These are phyloP conservation scores for Desmophyllum pertusum DNA, from an alignment of 92 coral and sea anemone genomes.

Conservation along the genomic window DNA sequence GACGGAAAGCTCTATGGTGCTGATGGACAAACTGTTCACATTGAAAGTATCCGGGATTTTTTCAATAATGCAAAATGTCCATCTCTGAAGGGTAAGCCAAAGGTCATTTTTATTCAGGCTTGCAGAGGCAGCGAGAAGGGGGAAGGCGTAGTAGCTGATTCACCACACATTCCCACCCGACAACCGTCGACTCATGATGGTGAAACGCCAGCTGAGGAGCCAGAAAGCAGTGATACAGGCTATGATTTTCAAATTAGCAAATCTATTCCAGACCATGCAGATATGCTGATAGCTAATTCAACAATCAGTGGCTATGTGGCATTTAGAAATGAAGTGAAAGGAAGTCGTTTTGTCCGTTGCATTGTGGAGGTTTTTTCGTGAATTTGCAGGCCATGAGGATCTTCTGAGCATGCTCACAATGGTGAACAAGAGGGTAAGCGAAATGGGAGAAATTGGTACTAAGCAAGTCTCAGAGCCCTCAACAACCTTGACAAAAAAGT, in stretches of 20 bases:
- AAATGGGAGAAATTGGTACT: slow-evolving; percentile 44
- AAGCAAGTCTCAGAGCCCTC: slow-evolving; percentile 82
- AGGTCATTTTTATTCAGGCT: slow-evolving; percentile 84
- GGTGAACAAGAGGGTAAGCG: slow-evolving; percentile 58
- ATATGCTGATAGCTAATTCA: slow-evolving; percentile 77
- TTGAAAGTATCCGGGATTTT: slow-evolving; percentile 24
- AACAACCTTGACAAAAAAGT: slow-evolving; percentile 73
- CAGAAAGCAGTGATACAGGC: neutral
- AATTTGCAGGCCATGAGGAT: slow-evolving; percentile 71
- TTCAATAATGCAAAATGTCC: slow-evolving; percentile 61
- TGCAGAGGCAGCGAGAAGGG: slow-evolving; percentile 72
- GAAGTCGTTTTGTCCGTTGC: slow-evolving; percentile 80
- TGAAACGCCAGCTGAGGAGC: neutral
- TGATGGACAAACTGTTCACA: slow-evolving; percentile 61
- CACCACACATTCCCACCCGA: neutral
- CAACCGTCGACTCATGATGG: neutral
- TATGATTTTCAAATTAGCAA: neutral
- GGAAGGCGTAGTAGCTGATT: slow-evolving; percentile 48
- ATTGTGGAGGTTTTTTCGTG: slow-evolving; percentile 63
- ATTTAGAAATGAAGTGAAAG: slow-evolving; percentile 51
- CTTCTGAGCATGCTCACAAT: slow-evolving; percentile 82
- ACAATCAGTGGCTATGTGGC: slow-evolving; percentile 74
- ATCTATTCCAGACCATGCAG: slow-evolving; percentile 67
- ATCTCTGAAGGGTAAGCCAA: slow-evolving; percentile 76
- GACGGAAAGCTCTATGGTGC: slow-evolving; percentile 55